These are phyloP conservation scores for Phalacrocorax carbo DNA, from an alignment of 2,113 vertebrate species.

Conservation along the genomic window DNA sequence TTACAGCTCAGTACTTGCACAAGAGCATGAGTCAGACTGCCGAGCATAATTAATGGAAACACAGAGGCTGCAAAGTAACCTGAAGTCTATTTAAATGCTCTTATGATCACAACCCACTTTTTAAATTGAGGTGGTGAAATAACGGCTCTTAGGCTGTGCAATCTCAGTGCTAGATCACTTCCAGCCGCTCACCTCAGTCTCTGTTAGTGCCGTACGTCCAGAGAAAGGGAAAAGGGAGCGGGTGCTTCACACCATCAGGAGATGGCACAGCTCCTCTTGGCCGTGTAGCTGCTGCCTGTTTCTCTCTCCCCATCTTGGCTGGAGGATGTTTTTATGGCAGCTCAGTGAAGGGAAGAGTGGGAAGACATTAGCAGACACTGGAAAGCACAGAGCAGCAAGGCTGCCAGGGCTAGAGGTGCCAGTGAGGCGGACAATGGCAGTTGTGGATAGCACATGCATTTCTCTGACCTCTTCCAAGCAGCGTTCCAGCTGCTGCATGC, in stretches of 20 bases:
- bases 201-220: background rate
- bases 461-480: background rate
- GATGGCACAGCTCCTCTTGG: background rate
- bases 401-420: background rate
- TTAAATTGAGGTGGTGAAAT: background rate
- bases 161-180: fast-evolving
- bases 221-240: fast-evolving
- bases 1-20: background rate
- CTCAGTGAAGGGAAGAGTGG: background rate
- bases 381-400: background rate
- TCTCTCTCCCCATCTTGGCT: background rate
- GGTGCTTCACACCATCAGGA: background rate
- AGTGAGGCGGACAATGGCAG: background rate
- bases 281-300: background rate
- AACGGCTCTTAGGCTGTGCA: background rate
- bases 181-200: background rate
- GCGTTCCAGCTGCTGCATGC: background rate
- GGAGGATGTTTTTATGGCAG: background rate
- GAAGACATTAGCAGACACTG: background rate
- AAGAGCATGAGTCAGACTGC: background rate
- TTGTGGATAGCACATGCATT: background rate
- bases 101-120: background rate
- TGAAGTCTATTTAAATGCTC: background rate
- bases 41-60: background rate
- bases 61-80: background rate